Evolutionary conservation across 2,113 vertebrate genomes (phyloP).

Genomic region (Nycticebus coucang): DNA sequence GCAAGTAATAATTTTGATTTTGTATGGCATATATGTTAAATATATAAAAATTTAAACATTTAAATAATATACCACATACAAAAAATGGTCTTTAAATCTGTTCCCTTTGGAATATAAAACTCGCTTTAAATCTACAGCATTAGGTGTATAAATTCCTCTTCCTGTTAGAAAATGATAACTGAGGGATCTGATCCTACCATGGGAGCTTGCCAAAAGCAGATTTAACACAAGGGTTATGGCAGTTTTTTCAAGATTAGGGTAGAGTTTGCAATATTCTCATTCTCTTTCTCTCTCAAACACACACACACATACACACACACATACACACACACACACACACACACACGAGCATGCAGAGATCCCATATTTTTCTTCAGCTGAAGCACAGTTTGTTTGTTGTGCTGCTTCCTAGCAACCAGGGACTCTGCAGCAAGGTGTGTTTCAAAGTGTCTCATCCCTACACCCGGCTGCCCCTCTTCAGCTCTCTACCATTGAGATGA

Average conservation of each 20-base stretch:
- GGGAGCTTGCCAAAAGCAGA: neutral
- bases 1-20: neutral
- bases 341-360: neutral
- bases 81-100: neutral
- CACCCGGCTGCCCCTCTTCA: neutral
- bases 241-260: neutral
- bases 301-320: neutral
- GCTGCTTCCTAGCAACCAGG: constrained; percentile 1
- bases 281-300: neutral
- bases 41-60: neutral
- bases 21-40: neutral
- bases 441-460: neutral
- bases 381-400: neutral
- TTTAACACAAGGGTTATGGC: neutral
- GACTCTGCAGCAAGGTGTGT: neutral
- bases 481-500: neutral
- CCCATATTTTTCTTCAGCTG: neutral
- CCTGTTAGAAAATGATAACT: neutral
- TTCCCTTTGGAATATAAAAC: neutral
- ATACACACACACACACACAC: neutral
- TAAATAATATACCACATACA: neutral
- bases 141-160: neutral
- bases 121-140: neutral
- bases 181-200: neutral
- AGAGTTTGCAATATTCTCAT: neutral